Evolutionary conservation across 2,113 vertebrate genomes (phyloP).

Genomic region (Zosterops hypoxanthus): DNA sequence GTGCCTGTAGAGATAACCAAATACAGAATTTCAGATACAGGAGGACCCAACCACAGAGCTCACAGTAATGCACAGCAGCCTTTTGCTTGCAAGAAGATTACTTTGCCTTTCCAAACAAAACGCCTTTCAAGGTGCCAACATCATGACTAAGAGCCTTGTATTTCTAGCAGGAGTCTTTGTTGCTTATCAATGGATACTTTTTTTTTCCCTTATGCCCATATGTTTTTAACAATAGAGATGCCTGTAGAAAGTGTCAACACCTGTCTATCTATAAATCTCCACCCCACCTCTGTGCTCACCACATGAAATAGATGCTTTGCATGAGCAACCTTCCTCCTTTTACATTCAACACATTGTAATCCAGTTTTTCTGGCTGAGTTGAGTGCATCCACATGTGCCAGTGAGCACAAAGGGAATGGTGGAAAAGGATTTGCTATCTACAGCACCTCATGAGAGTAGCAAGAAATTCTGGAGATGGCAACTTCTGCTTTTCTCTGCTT

Average conservation of each 20-base stretch:
- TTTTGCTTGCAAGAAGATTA: not conserved
- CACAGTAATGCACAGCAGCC: not conserved
- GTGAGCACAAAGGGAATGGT: not conserved
- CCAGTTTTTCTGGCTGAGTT: constrained; percentile 44
- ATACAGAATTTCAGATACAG: not conserved
- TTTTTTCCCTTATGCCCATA: not conserved
- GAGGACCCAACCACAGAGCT: not conserved
- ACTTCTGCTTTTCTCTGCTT: not conserved
- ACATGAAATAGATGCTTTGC: constrained; percentile 7
- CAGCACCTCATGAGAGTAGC: not conserved
- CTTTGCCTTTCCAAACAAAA: not conserved
- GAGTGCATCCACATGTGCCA: not conserved
- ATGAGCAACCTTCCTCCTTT: not conserved
- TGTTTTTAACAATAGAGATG: constrained; percentile 15
- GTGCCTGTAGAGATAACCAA: not conserved
- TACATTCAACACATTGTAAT: not conserved
- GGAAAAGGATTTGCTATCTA: not conserved
- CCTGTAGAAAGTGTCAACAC: constrained; percentile 12
- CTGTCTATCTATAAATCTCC: not conserved
- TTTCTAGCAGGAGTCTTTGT: not conserved
- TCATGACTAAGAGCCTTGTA: not conserved
- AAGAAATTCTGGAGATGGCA: not conserved
- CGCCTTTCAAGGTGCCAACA: not conserved
- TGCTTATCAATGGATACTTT: not conserved
- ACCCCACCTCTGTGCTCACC: not conserved